A percentile compares a stretch with the other conserved stretches of the same genome.
These are phyloP conservation scores for Pangasius mekongensis DNA, from an alignment of 2,797 vertebrate genomes.

Conservation along the genomic window DNA sequence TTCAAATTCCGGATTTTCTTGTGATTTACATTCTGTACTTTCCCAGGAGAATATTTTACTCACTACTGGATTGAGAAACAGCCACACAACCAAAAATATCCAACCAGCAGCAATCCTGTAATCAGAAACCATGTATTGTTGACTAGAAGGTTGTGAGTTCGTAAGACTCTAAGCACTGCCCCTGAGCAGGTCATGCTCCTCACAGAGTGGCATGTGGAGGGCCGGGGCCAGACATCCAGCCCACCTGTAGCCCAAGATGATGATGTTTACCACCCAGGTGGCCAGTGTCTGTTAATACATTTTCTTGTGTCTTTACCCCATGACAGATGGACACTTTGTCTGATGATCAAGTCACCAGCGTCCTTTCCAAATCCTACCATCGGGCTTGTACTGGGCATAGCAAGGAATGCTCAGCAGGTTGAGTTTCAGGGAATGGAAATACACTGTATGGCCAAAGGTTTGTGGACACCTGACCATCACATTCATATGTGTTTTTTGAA, in stretches of 20 bases:
- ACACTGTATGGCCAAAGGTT: not conserved
- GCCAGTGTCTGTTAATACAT: not conserved
- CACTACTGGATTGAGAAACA: not conserved
- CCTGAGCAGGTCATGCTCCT: not conserved
- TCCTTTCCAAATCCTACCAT: not conserved
- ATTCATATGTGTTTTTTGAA: not conserved
- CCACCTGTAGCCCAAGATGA: too few relatives aligned
- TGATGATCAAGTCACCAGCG: not conserved
- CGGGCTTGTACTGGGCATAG: not conserved
- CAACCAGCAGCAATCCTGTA: too few relatives aligned
- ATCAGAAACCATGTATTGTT: not conserved
- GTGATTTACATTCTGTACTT: slow-evolving; percentile 3
- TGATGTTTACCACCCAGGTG: not conserved
- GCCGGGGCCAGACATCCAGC: too few relatives aligned
- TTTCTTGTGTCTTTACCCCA: not conserved
- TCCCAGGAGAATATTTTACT: not conserved
- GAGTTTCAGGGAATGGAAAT: not conserved
- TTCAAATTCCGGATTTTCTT: slow-evolving; percentile 4
- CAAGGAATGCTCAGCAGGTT: not conserved
- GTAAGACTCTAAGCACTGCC: not conserved
- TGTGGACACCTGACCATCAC: not conserved
- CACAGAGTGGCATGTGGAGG: not conserved
- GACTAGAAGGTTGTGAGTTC: not conserved
- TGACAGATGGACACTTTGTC: not conserved
- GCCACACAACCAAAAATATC: not conserved